Conservation (phyloP, 2,113 vertebrate genomes). For the Oncorhynchus gorbuscha region DNA sequence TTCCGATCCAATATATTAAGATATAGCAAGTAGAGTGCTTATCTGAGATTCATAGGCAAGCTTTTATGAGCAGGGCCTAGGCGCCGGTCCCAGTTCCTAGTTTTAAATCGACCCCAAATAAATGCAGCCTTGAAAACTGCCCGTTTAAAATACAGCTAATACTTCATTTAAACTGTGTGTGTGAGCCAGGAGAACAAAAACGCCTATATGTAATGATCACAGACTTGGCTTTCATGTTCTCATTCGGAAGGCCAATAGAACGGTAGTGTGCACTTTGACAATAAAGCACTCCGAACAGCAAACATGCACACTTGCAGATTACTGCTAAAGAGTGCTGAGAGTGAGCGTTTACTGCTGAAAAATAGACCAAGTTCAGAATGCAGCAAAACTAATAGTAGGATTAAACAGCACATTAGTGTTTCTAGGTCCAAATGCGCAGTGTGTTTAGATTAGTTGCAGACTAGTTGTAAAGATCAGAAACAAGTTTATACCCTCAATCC, state of each 20-base stretch:
- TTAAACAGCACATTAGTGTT: not conserved
- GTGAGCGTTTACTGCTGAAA: too few species aligned
- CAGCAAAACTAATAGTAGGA: not conserved
- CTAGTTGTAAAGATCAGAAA: not conserved
- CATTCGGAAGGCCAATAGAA: not conserved
- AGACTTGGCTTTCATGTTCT: not conserved
- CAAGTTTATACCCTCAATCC: not conserved
- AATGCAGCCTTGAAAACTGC: not conserved
- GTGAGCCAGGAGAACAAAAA: too few species aligned
- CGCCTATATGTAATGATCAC: not conserved
- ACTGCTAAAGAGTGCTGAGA: too few species aligned
- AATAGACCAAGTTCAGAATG: not conserved
- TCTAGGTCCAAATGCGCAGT: not conserved
- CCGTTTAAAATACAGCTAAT: not conserved
- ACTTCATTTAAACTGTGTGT: not conserved
- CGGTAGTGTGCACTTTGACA: not conserved
- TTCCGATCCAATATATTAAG: conserved; percentile 17
- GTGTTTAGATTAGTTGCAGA: not conserved
- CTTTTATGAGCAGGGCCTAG: conserved; percentile 16
- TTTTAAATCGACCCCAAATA: conserved; percentile 10
- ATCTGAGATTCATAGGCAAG: not conserved
- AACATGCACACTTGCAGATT: not conserved
- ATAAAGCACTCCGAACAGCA: not conserved
- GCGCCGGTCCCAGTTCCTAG: not conserved
- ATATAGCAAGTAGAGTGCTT: conserved; percentile 9